Percentiles rank a stretch among this genome's conserved stretches.
phyloP scores from a whole-genome alignment of 1,140 invertebrate genomes.

The Amphibalanus amphitrite region DNA sequence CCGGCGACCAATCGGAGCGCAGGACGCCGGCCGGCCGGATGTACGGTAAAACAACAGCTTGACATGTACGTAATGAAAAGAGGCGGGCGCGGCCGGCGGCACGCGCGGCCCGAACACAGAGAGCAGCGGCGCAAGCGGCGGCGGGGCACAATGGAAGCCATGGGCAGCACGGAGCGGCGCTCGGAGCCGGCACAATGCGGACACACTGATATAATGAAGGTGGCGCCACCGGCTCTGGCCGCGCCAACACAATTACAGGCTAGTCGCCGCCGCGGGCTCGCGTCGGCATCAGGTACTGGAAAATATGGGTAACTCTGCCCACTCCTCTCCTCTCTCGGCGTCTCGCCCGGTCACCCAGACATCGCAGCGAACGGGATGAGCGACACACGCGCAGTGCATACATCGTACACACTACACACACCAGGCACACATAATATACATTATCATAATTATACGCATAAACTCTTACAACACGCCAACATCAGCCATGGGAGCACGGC shows the following conservation, averaged over 20 bases:
- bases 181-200: too few species aligned
- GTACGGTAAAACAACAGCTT: background rate
- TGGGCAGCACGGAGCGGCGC: background rate
- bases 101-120: too few species aligned
- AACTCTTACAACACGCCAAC: background rate
- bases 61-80: background rate
- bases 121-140: too few species aligned
- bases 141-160: background rate
- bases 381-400: too few species aligned
- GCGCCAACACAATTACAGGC: background rate
- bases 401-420: background rate
- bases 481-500: background rate
- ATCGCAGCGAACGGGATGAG: too few species aligned
- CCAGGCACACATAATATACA: background rate
- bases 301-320: background rate
- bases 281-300: background rate
- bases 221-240: too few species aligned
- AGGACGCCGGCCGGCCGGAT: too few species aligned
- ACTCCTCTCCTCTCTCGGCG: background rate
- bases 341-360: background rate
- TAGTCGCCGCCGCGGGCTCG: background rate
- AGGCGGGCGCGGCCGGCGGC: too few species aligned
- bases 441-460: background rate
- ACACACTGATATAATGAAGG: background rate
- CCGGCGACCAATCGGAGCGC: too few species aligned